Percentiles rank a stretch among this genome's conserved stretches.
Conservation (phyloP, 1,140 invertebrate species). For the Drosophila arawakana region DNA sequence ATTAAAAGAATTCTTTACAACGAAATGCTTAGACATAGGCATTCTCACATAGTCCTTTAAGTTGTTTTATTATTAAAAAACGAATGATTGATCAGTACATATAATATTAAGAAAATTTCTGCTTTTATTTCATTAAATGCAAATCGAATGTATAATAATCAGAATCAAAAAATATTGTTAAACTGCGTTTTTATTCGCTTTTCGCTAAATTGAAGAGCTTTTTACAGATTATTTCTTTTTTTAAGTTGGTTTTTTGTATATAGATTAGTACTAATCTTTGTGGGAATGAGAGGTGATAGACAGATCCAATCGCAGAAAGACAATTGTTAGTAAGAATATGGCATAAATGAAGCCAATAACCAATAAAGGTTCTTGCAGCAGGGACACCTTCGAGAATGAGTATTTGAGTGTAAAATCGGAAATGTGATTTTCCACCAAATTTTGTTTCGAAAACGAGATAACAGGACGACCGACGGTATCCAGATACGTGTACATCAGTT, state of each 20-base stretch:
- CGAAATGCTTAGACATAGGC: background rate
- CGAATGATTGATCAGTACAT: slow-evolving; percentile 7
- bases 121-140: slow-evolving; percentile 15
- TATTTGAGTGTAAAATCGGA: slow-evolving; percentile 95
- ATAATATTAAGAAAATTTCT: slow-evolving; percentile 2
- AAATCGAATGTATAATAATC: slow-evolving; percentile 17
- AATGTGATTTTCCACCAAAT: slow-evolving; percentile 98
- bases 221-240: slow-evolving; percentile 1
- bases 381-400: slow-evolving; percentile 92
- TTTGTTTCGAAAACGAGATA: slow-evolving; percentile 92
- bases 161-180: slow-evolving; percentile 12
- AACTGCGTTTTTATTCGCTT: slow-evolving; percentile 21
- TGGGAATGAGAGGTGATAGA: slow-evolving; percentile 89
- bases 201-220: slow-evolving; percentile 25
- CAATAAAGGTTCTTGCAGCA: slow-evolving; percentile 97
- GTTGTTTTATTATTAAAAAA: slow-evolving; percentile 9
- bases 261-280: slow-evolving; percentile 78
- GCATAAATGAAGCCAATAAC: slow-evolving; percentile 95
- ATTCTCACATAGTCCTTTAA: background rate
- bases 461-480: slow-evolving; percentile 97
- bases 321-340: slow-evolving; percentile 95
- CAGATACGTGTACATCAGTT: slow-evolving; percentile 96
- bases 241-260: background rate
- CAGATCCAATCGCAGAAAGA: slow-evolving; percentile 98
- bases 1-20: background rate